These are phyloP conservation scores for Lutjanus erythropterus DNA, from an alignment of 2,113 vertebrate genomes.

Conservation along the genomic window DNA sequence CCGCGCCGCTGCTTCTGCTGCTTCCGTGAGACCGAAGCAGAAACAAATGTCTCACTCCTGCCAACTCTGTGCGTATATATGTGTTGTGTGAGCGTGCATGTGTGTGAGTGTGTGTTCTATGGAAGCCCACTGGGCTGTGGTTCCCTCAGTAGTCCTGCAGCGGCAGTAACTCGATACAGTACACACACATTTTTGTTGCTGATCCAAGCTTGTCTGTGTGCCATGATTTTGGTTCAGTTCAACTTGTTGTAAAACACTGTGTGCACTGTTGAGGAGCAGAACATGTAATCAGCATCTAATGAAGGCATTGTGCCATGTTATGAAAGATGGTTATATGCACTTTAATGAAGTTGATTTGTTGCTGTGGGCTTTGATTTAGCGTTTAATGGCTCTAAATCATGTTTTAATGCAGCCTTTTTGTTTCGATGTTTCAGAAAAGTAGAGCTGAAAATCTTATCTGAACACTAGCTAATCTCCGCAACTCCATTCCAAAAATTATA, in stretches of 20 bases:
- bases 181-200: constrained; percentile 79
- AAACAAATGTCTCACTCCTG: constrained; percentile 69
- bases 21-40: constrained; percentile 76
- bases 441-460: constrained; percentile 27
- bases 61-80: constrained; percentile 56
- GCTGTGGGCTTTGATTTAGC: constrained; percentile 29
- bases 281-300: constrained; percentile 67
- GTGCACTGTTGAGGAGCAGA: constrained; percentile 59
- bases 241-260: constrained; percentile 75
- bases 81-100: constrained; percentile 37
- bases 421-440: not conserved
- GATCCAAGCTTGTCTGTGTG: constrained; percentile 78
- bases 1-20: constrained; percentile 55
- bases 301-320: constrained; percentile 54
- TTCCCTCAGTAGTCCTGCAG: constrained; percentile 77
- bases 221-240: constrained; percentile 70
- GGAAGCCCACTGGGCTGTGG: constrained; percentile 70
- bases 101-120: constrained; percentile 48
- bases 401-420: constrained; percentile 1
- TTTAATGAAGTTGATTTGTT: constrained; percentile 55
- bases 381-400: constrained; percentile 34
- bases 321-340: constrained; percentile 37
- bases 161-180: constrained; percentile 78
- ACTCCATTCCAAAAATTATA: constrained; percentile 2
- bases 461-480: constrained; percentile 16